A percentile compares a stretch with the other conserved stretches of the same genome.
Conservation (phyloP, 2,888 invertebrate genomes). For the Calameuta pallipes region DNA sequence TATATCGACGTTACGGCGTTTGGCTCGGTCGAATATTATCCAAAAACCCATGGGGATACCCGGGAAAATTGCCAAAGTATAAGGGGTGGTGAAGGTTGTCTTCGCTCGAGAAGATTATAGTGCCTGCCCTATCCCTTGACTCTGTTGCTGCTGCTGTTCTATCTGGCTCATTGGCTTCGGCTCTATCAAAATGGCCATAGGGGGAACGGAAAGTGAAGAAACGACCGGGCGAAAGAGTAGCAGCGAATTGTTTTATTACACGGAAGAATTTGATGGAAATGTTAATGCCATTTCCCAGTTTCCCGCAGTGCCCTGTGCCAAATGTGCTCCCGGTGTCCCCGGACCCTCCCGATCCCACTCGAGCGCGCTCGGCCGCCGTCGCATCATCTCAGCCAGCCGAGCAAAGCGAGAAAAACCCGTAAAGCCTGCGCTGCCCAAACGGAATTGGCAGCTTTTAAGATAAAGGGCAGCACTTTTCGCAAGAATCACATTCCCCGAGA, state of each 20-base stretch:
- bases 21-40: not conserved
- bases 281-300: slow-evolving; percentile 39
- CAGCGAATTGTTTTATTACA: slow-evolving; percentile 43
- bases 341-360: not conserved
- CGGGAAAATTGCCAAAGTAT: not conserved
- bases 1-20: slow-evolving; percentile 36
- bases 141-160: slow-evolving; percentile 12
- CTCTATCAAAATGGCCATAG: slow-evolving; percentile 18
- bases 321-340: not conserved
- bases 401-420: not conserved
- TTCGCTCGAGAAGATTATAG: slow-evolving; percentile 24
- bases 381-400: not conserved
- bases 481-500: not conserved
- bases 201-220: slow-evolving; percentile 9
- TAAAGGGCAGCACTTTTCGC: not conserved
- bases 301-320: slow-evolving; percentile 10
- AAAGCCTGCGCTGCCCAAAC: not conserved
- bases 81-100: not conserved
- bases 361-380: not conserved
- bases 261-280: slow-evolving; percentile 52
- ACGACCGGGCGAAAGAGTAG: slow-evolving; percentile 13
- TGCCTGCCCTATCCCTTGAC: slow-evolving; percentile 8
- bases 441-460: slow-evolving; percentile 7
- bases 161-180: slow-evolving; percentile 33
- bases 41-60: slow-evolving; percentile 3